Conservation (phyloP, 2,888 invertebrate genomes). For the Zygothrica quintamaculata region DNA sequence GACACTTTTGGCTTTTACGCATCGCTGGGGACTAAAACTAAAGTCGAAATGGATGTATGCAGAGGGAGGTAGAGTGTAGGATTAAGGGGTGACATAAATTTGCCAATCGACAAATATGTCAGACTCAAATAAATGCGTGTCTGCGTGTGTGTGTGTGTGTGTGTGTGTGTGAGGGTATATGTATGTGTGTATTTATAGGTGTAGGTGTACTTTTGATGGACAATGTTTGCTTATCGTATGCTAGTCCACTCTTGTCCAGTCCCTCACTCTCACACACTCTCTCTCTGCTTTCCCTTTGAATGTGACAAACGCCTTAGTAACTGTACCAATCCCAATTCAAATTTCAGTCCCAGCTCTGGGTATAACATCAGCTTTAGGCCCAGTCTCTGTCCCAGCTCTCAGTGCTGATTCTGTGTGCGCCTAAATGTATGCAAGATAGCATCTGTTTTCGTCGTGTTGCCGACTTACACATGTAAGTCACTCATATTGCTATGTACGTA, state of each 20-base stretch:
- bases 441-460: constrained; percentile 79
- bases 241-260: constrained; percentile 14
- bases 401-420: constrained; percentile 35
- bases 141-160: constrained; percentile 34
- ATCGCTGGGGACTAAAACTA: neutral
- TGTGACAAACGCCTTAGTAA: constrained; percentile 64
- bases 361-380: neutral
- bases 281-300: constrained; percentile 37
- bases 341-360: constrained; percentile 6
- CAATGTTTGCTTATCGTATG: constrained; percentile 75
- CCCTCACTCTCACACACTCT: constrained; percentile 14
- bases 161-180: constrained; percentile 15
- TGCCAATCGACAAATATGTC: constrained; percentile 78
- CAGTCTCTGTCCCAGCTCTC: constrained; percentile 5
- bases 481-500: constrained; percentile 62
- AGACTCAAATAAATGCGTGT: constrained; percentile 61
- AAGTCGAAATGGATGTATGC: neutral
- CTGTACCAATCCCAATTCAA: constrained; percentile 8
- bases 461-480: constrained; percentile 79
- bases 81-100: constrained; percentile 60
- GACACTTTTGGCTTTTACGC: neutral
- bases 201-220: constrained; percentile 77
- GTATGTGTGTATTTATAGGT: constrained; percentile 19
- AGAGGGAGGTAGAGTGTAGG: neutral
- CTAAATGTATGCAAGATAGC: constrained; percentile 77